These are phyloP conservation scores for Ceratotherium simum DNA, from an alignment of 2,113 vertebrate species.

Conservation along the genomic window DNA sequence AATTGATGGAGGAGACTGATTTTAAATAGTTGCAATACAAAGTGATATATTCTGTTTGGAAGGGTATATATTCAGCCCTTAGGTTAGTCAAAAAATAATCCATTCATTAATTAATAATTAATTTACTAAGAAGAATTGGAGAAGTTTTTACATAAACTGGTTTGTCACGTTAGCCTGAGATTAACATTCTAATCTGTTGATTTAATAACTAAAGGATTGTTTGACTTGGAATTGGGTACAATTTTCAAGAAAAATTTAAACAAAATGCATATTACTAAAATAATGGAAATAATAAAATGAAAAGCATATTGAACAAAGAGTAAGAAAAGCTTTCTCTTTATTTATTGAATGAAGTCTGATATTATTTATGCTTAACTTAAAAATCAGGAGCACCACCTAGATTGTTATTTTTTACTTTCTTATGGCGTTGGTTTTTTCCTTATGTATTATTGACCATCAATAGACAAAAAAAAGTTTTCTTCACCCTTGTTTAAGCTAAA, in stretches of 20 bases:
- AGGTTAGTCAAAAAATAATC: neutral
- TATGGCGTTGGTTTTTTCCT: neutral
- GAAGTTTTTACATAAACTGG: neutral
- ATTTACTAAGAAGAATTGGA: neutral
- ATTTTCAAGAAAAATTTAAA: neutral
- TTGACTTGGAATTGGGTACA: neutral
- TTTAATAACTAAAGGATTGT: neutral
- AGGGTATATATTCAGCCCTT: neutral
- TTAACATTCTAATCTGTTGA: neutral
- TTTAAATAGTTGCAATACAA: neutral
- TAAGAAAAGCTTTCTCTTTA: neutral
- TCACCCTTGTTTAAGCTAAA: neutral
- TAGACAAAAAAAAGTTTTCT: neutral
- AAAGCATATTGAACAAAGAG: neutral
- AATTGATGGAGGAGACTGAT: neutral
- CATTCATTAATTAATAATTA: neutral
- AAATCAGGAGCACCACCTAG: neutral
- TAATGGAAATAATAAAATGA: neutral
- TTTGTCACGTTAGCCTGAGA: neutral
- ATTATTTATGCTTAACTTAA: neutral
- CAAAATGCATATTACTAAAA: neutral
- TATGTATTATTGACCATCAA: neutral
- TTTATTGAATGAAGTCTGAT: neutral
- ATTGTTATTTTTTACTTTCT: neutral
- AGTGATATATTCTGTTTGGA: neutral